Evolutionary conservation across 2,888 invertebrate genomes (phyloP).

Genomic region (Phrixothrix hirtus): DNA sequence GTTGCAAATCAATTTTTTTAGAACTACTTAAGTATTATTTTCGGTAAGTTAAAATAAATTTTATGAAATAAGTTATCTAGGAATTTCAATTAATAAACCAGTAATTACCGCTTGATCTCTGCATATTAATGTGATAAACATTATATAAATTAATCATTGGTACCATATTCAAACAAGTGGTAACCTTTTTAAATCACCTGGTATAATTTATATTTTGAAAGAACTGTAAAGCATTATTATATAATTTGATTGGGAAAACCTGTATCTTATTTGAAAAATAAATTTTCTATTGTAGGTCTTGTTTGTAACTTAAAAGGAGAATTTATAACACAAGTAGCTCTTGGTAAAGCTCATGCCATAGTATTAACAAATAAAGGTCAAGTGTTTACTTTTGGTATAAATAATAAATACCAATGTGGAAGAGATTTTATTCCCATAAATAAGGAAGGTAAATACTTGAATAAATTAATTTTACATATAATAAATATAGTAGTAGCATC

Average conservation of each 20-base stretch:
- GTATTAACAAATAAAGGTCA: constrained; percentile 85
- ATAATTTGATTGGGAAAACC: not conserved
- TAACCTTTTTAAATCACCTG: too few species aligned
- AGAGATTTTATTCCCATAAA: constrained; percentile 71
- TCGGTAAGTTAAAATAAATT: too few species aligned
- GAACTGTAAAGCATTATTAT: too few species aligned
- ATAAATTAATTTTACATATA: not conserved
- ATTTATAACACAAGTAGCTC: constrained; percentile 66
- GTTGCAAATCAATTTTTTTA: too few species aligned
- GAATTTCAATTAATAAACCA: too few species aligned
- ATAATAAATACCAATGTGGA: constrained; percentile 98
- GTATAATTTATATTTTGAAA: not conserved
- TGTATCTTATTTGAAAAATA: not conserved
- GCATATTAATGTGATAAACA: too few species aligned
- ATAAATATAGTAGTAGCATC: constrained; percentile 35
- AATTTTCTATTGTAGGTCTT: constrained; percentile 41
- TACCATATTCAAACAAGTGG: too few species aligned
- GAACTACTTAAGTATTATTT: too few species aligned
- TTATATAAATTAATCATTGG: too few species aligned
- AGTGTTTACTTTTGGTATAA: constrained; percentile 94
- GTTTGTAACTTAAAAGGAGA: constrained; percentile 53
- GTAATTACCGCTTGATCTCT: too few species aligned
- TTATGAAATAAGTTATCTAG: too few species aligned
- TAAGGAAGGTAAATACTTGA: constrained; percentile 60
- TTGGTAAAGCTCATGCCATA: constrained; percentile 97